These are phyloP conservation scores for Plutella xylostella DNA, from an alignment of 2,888 invertebrate genomes.

Conservation along the genomic window DNA sequence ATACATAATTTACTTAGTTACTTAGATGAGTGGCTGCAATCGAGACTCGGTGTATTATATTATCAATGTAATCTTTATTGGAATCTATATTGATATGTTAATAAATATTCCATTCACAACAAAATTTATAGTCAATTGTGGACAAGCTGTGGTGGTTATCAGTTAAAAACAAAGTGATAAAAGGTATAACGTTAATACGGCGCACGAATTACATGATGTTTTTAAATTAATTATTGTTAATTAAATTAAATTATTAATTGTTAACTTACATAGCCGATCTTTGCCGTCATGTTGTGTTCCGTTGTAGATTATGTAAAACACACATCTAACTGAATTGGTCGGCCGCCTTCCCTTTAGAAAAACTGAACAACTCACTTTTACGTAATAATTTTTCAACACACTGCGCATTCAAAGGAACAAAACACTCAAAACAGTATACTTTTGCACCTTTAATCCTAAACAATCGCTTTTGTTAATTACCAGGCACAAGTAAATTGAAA, in stretches of 20 bases:
- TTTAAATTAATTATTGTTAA: background rate
- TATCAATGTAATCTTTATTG: no score
- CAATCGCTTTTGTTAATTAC: conserved; percentile 59
- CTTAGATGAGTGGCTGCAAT: no score
- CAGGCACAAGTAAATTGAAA: no score
- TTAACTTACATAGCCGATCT: conserved; percentile 68
- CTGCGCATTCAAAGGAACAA: conserved; percentile 52
- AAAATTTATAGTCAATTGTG: conserved; percentile 11
- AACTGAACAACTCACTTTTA: conserved; percentile 64
- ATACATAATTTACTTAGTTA: no score
- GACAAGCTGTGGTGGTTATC: no score
- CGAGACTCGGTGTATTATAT: no score
- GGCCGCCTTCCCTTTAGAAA: conserved; percentile 54
- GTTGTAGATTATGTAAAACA: conserved; percentile 68
- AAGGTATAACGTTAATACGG: no score
- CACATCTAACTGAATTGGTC: conserved; percentile 66
- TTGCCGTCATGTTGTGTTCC: conserved; percentile 72
- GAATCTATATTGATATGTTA: background rate
- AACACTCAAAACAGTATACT: conserved; percentile 57
- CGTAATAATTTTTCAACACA: conserved; percentile 60
- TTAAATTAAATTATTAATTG: conserved; percentile 1
- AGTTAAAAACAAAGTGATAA: conserved; percentile 9
- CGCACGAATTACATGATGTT: no score
- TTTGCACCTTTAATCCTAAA: conserved; percentile 45
- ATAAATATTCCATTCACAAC: conserved; percentile 25